Conservation (phyloP, 2,797 vertebrate genomes). For the Iguana delicatissima region DNA sequence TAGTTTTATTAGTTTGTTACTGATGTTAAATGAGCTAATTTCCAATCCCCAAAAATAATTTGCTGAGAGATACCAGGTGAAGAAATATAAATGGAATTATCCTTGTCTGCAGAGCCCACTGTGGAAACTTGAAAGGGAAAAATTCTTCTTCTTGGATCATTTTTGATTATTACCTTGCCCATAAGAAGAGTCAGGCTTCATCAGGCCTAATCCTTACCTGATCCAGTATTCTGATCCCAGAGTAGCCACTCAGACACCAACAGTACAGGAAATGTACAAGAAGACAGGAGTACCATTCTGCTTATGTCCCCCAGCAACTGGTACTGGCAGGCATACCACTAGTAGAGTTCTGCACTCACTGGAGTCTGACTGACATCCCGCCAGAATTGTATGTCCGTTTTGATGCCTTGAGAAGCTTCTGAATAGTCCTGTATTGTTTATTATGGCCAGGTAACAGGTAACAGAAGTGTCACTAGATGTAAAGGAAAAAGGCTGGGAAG, state of each 20-base stretch:
- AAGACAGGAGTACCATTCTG: not conserved
- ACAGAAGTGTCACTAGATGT: too few relatives aligned
- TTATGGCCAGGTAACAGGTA: too few relatives aligned
- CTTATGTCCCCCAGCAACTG: not conserved
- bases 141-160: not conserved
- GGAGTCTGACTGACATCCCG: too few relatives aligned
- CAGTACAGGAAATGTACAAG: not conserved
- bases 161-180: not conserved
- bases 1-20: not conserved
- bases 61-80: not conserved
- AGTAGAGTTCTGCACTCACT: too few relatives aligned
- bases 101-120: not conserved
- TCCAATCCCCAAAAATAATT: too few relatives aligned
- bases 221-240: not conserved
- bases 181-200: not conserved
- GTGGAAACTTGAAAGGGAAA: not conserved
- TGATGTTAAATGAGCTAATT: not conserved
- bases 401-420: too few relatives aligned
- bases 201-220: not conserved
- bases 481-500: too few relatives aligned
- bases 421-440: too few relatives aligned
- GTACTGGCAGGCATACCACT: not conserved
- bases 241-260: not conserved
- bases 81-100: not conserved
- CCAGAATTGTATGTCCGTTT: too few relatives aligned